A percentile compares a stretch with the other conserved stretches of the same genome.
Evolutionary conservation across 2,888 invertebrate species (phyloP).

Genomic region (Chromoteleia sp.): DNA sequence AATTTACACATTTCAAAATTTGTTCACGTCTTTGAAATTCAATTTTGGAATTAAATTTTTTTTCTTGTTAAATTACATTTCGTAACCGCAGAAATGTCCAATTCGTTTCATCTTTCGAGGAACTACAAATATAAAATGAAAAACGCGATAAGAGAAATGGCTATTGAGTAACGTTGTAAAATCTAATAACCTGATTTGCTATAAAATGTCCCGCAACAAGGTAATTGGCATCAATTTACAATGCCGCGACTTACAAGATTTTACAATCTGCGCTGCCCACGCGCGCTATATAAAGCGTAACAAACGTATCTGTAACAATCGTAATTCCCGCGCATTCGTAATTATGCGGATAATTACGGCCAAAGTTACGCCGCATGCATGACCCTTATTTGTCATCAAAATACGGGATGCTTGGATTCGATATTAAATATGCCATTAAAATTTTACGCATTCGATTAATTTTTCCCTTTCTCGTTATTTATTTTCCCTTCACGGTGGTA

Average conservation of each 20-base stretch:
- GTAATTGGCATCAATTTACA: conserved; percentile 58
- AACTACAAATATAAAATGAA: background rate
- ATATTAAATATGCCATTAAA: conserved; percentile 26
- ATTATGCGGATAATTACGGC: conserved; percentile 40
- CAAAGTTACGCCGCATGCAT: conserved; percentile 34
- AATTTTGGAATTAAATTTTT: no score
- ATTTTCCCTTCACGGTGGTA: background rate
- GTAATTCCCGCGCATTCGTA: conserved; percentile 40
- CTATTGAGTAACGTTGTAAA: conserved; percentile 38
- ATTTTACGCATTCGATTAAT: conserved; percentile 29
- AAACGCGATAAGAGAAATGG: conserved; percentile 10
- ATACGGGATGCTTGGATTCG: conserved; percentile 1
- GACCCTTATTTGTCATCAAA: conserved; percentile 50
- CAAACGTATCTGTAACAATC: conserved; percentile 57
- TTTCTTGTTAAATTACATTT: no score
- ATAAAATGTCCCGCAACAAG: conserved; percentile 52
- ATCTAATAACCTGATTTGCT: conserved; percentile 54
- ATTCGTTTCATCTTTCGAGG: background rate
- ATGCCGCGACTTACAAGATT: conserved; percentile 59
- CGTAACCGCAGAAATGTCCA: background rate
- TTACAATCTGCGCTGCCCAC: conserved; percentile 53
- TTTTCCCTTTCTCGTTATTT: conserved; percentile 13
- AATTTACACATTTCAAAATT: no score
- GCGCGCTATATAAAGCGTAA: conserved; percentile 55
- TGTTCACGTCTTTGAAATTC: no score